Conservation (phyloP, 2,797 vertebrate genomes). For the Sebastes steindachneri region DNA sequence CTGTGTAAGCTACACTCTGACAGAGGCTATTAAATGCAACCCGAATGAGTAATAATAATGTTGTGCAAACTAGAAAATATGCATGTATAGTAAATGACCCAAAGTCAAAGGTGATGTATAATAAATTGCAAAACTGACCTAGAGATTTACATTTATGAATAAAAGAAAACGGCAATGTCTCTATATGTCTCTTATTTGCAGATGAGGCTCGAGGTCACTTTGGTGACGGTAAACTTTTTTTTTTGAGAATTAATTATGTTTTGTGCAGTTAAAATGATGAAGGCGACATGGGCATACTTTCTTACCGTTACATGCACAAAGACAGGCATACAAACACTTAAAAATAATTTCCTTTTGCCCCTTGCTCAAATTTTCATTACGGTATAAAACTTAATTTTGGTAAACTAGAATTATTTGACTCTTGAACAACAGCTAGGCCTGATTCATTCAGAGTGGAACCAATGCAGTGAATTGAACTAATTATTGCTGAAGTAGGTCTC, state of each 20-base stretch:
- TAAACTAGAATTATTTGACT: slow-evolving; percentile 45
- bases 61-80: neutral
- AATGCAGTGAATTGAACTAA: slow-evolving; percentile 51
- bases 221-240: neutral
- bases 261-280: neutral
- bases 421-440: slow-evolving; percentile 21
- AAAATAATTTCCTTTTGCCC: slow-evolving; percentile 33
- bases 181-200: neutral
- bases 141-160: neutral
- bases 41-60: neutral
- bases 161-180: neutral
- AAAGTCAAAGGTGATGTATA: neutral
- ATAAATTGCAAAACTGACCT: neutral
- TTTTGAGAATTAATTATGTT: slow-evolving; percentile 11
- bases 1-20: neutral
- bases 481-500: slow-evolving; percentile 61
- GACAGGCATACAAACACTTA: neutral
- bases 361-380: slow-evolving; percentile 23
- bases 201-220: neutral
- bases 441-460: slow-evolving; percentile 42
- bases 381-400: slow-evolving; percentile 38
- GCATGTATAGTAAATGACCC: neutral
- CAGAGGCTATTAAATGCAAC: neutral
- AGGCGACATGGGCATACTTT: neutral
- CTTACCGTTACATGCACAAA: neutral